A percentile compares a stretch with the other conserved stretches of the same genome.
Conservation (phyloP, 2,113 vertebrate species). For the Hippocampus comes region DNA sequence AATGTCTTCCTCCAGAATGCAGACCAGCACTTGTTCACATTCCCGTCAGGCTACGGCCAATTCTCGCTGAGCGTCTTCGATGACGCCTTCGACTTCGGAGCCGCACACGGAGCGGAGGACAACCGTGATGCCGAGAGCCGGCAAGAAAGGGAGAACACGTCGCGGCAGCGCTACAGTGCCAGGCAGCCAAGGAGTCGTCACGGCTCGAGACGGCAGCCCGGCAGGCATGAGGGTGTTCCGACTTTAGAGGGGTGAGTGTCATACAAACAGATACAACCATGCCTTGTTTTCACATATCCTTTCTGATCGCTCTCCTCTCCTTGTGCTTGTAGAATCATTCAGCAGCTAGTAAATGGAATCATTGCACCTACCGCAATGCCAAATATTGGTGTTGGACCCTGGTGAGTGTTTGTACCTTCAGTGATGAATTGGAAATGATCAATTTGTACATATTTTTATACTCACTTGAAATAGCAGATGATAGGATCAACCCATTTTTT, state of each 20-base stretch:
- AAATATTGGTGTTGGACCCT: slow-evolving; percentile 89
- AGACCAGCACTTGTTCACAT: slow-evolving; percentile 83
- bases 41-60: slow-evolving; percentile 87
- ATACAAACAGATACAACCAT: neutral
- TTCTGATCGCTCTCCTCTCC: neutral
- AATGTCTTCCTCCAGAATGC: slow-evolving; percentile 68
- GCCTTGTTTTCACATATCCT: neutral
- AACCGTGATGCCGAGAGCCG: slow-evolving; percentile 83
- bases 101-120: slow-evolving; percentile 75
- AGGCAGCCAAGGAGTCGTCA: slow-evolving; percentile 86
- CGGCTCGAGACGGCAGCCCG: slow-evolving; percentile 78
- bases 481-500: neutral
- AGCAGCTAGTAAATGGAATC: slow-evolving; percentile 93
- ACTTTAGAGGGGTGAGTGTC: slow-evolving; percentile 85
- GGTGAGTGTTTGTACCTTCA: slow-evolving; percentile 72
- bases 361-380: slow-evolving; percentile 92
- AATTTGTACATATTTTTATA: neutral
- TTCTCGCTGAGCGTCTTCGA: slow-evolving; percentile 91
- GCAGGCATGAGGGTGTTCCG: slow-evolving; percentile 88
- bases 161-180: slow-evolving; percentile 84
- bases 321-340: slow-evolving; percentile 82
- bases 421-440: neutral
- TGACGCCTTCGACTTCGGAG: slow-evolving; percentile 83
- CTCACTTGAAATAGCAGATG: neutral
- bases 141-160: slow-evolving; percentile 84